phyloP scores from a whole-genome alignment of 2,888 invertebrate species.

The Drosophila antonietae region DNA sequence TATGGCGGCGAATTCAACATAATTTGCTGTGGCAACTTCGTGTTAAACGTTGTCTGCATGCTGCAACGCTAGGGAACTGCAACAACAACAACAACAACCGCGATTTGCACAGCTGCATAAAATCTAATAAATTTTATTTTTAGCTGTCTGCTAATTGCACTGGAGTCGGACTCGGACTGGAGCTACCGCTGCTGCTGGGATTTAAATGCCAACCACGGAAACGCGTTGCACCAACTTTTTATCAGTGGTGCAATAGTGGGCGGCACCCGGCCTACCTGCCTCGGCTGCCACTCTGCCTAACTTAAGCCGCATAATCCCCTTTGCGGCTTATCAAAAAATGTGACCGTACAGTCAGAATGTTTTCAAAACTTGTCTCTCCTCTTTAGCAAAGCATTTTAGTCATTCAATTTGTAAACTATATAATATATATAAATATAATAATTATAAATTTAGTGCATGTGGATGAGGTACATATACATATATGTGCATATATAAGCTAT shows the following conservation, averaged over 20 bases:
- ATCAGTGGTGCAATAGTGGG: slow-evolving; percentile 43
- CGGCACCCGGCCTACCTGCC: neutral
- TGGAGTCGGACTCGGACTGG: slow-evolving; percentile 36
- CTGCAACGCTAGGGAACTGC: slow-evolving; percentile 27
- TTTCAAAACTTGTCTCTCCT: neutral
- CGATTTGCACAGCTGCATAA: slow-evolving; percentile 52
- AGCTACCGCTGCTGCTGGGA: neutral
- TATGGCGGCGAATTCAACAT: slow-evolving; percentile 9
- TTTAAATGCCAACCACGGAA: slow-evolving; percentile 16
- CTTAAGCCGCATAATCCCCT: slow-evolving; percentile 57
- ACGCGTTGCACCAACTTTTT: slow-evolving; percentile 61
- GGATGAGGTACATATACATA: neutral
- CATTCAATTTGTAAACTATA: slow-evolving; percentile 19
- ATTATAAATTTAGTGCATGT: neutral
- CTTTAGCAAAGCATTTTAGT: slow-evolving; percentile 14
- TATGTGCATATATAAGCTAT: neutral
- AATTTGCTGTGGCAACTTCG: slow-evolving; percentile 28
- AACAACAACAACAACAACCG: slow-evolving; percentile 6
- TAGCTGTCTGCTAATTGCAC: slow-evolving; percentile 71
- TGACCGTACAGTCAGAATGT: slow-evolving; percentile 10
- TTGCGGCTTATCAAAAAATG: slow-evolving; percentile 53
- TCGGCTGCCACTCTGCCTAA: neutral
- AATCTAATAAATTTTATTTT: slow-evolving; percentile 77
- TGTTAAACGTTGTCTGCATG: slow-evolving; percentile 30
- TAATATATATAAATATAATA: slow-evolving; percentile 8